Conservation (phyloP, 2,113 vertebrate genomes). For the Hystrix cristata region DNA sequence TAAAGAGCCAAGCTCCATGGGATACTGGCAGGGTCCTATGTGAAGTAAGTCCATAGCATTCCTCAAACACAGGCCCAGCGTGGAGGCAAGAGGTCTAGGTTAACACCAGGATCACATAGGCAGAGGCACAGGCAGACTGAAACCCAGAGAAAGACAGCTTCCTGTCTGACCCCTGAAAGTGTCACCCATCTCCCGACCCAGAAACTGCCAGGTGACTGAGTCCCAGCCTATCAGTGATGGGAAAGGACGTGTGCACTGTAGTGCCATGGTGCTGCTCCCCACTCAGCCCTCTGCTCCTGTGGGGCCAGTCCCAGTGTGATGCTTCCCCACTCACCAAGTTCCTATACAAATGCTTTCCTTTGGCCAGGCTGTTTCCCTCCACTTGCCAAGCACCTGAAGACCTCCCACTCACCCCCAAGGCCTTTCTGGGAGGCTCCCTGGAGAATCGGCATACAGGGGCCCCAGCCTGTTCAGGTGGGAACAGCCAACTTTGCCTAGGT, state of each 20-base stretch:
- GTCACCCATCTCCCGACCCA: neutral
- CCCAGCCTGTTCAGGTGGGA: neutral
- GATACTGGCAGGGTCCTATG: neutral
- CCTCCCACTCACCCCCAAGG: neutral
- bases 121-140: neutral
- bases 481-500: neutral
- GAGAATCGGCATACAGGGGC: neutral
- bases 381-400: neutral
- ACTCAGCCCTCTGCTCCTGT: neutral
- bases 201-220: neutral
- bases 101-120: neutral
- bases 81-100: neutral
- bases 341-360: neutral
- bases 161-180: neutral
- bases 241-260: neutral
- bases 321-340: neutral
- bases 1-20: neutral
- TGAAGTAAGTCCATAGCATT: neutral
- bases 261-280: rapidly evolving
- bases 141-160: neutral
- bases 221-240: neutral
- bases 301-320: neutral
- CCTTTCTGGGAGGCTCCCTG: neutral
- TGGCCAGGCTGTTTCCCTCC: neutral
- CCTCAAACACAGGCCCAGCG: neutral